Conservation (phyloP, 1,140 invertebrate species). For the Atta colombica region DNA sequence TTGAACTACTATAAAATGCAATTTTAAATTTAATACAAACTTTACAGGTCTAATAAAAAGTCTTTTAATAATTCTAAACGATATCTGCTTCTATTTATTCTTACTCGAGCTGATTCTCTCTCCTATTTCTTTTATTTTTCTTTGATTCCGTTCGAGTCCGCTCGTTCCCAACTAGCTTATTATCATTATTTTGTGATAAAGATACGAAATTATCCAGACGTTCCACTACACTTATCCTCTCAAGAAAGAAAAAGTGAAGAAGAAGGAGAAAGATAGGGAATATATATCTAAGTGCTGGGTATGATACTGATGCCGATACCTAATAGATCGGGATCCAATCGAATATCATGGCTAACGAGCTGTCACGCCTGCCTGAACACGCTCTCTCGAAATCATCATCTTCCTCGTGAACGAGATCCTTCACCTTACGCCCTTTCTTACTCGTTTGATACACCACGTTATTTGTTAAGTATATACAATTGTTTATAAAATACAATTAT, state of each 20-base stretch:
- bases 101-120: slow-evolving; percentile 53
- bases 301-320: slow-evolving; percentile 75
- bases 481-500: slow-evolving; percentile 15
- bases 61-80: slow-evolving; percentile 74
- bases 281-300: slow-evolving; percentile 70
- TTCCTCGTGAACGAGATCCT: slow-evolving; percentile 65
- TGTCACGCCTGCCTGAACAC: slow-evolving; percentile 79
- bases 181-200: slow-evolving; percentile 81
- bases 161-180: slow-evolving; percentile 70
- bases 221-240: slow-evolving; percentile 73
- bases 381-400: slow-evolving; percentile 71
- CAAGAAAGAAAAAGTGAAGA: slow-evolving; percentile 57
- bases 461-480: slow-evolving; percentile 39
- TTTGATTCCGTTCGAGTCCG: slow-evolving; percentile 41
- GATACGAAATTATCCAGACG: slow-evolving; percentile 74
- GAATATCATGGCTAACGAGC: slow-evolving; percentile 79
- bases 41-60: slow-evolving; percentile 60
- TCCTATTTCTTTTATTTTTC: slow-evolving; percentile 42
- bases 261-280: slow-evolving; percentile 40
- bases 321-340: slow-evolving; percentile 79
- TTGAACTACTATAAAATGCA: slow-evolving; percentile 18
- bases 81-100: slow-evolving; percentile 67
- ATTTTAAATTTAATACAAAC: slow-evolving; percentile 58
- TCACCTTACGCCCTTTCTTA: slow-evolving; percentile 54
- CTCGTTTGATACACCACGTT: neutral